Conservation (phyloP, 2,888 invertebrate species). For the Hemithea aestivaria region DNA sequence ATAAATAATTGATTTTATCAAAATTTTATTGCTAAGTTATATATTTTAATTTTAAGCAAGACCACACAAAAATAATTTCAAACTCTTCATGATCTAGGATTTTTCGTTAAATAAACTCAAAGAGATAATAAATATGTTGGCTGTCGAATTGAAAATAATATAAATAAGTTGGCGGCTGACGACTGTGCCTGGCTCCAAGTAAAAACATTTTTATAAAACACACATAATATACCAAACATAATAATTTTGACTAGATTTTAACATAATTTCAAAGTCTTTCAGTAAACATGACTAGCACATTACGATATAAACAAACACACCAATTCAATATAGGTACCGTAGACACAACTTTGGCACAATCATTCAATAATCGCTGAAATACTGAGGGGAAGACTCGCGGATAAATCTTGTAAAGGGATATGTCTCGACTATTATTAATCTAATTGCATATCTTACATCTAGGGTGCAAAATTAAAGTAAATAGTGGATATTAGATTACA, state of each 20-base stretch:
- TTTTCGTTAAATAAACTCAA: constrained; percentile 35
- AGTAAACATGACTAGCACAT: constrained; percentile 70
- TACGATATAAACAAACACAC: constrained; percentile 39
- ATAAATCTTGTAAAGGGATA: constrained; percentile 64
- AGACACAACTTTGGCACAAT: constrained; percentile 73
- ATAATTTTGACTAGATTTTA: constrained; percentile 73
- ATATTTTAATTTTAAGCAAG: constrained; percentile 50
- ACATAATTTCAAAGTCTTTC: constrained; percentile 50
- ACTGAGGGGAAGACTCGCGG: constrained; percentile 73
- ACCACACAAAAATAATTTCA: constrained; percentile 54
- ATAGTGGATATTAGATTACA: constrained; percentile 49
- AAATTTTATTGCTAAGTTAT: constrained; percentile 70
- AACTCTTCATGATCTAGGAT: constrained; percentile 46
- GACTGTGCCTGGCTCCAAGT: constrained; percentile 7
- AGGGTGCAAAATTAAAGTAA: constrained; percentile 70
- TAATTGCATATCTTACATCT: constrained; percentile 62
- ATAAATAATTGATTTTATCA: constrained; percentile 79
- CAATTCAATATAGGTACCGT: constrained; percentile 38
- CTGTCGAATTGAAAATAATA: no score
- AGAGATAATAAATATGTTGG: no score
- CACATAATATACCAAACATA: constrained; percentile 49
- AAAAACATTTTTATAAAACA: constrained; percentile 30
- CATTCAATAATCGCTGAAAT: constrained; percentile 60
- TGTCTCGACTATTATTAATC: constrained; percentile 55
- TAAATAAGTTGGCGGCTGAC: no score